Evolutionary conservation across 1,140 invertebrate genomes (phyloP).

Genomic region (Hyphantria cunea): DNA sequence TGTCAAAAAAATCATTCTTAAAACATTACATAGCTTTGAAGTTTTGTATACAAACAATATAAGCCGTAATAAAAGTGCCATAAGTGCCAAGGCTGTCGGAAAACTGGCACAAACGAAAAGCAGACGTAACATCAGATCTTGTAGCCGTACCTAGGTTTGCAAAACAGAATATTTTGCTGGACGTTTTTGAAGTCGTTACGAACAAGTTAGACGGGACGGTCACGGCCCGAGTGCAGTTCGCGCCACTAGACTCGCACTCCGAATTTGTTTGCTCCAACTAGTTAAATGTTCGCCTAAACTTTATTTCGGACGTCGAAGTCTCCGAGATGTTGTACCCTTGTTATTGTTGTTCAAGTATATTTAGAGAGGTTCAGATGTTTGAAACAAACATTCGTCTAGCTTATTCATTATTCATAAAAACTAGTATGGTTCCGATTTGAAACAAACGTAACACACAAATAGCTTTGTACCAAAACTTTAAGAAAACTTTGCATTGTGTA

Average conservation of each 20-base stretch:
- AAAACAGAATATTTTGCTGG: constrained; percentile 50
- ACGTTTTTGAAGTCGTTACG: constrained; percentile 61
- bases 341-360: constrained; percentile 64
- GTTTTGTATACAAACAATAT: too few species aligned
- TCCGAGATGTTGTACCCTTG: constrained; percentile 60
- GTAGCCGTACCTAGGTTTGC: constrained; percentile 22
- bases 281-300: constrained; percentile 75
- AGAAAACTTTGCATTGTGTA: not conserved
- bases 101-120: constrained; percentile 6
- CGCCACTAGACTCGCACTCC: constrained; percentile 62
- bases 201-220: constrained; percentile 48
- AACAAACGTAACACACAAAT: not conserved
- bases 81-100: constrained; percentile 4
- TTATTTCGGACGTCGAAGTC: constrained; percentile 66
- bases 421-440: constrained; percentile 31
- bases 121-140: constrained; percentile 21
- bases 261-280: constrained; percentile 61
- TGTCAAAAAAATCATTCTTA: too few species aligned
- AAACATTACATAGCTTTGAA: too few species aligned
- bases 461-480: not conserved
- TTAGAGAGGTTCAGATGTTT: constrained; percentile 29
- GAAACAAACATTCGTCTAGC: constrained; percentile 30
- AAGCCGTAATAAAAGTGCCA: constrained; percentile 21
- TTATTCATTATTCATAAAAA: constrained; percentile 30
- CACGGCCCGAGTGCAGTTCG: constrained; percentile 52